phyloP scores from a whole-genome alignment of 92 coral and sea anemone species.

The Plumapathes pennacea region DNA sequence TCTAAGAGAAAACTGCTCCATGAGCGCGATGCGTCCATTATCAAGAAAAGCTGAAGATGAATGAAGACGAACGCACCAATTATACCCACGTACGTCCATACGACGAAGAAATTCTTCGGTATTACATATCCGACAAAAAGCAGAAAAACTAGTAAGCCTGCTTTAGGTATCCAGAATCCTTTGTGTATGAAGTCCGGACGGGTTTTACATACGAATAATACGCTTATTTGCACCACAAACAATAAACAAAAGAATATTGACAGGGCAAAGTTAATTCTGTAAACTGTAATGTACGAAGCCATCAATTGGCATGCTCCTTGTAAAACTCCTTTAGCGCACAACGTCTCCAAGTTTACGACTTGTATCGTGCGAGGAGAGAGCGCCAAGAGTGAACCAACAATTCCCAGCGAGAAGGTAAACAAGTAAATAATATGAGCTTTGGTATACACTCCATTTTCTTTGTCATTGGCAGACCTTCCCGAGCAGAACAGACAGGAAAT shows the following conservation, averaged over 20 bases:
- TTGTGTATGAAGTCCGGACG: slow-evolving; percentile 50
- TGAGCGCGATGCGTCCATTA: slow-evolving; percentile 63
- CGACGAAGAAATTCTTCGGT: slow-evolving; percentile 57
- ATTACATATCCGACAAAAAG: slow-evolving; percentile 34
- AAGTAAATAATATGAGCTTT: no score
- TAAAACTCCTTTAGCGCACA: background rate
- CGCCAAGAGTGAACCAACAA: no score
- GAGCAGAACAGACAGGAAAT: no score
- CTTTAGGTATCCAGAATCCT: slow-evolving; percentile 86
- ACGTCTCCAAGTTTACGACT: no score
- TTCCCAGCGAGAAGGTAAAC: no score
- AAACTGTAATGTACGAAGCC: slow-evolving; percentile 35
- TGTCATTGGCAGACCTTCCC: no score
- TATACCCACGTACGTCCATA: slow-evolving; percentile 66
- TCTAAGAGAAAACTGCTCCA: slow-evolving; percentile 37
- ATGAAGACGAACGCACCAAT: slow-evolving; percentile 64
- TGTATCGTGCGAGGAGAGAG: no score
- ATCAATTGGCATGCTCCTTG: slow-evolving; percentile 5
- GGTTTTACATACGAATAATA: slow-evolving; percentile 5
- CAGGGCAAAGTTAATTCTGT: slow-evolving; percentile 41
- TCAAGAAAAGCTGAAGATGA: slow-evolving; percentile 59
- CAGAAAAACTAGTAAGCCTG: slow-evolving; percentile 24
- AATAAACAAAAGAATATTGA: slow-evolving; percentile 56
- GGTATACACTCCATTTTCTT: no score
- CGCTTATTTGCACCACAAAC: slow-evolving; percentile 22